phyloP scores from a whole-genome alignment of 1,140 invertebrate species.

The Brachionus rubens region DNA sequence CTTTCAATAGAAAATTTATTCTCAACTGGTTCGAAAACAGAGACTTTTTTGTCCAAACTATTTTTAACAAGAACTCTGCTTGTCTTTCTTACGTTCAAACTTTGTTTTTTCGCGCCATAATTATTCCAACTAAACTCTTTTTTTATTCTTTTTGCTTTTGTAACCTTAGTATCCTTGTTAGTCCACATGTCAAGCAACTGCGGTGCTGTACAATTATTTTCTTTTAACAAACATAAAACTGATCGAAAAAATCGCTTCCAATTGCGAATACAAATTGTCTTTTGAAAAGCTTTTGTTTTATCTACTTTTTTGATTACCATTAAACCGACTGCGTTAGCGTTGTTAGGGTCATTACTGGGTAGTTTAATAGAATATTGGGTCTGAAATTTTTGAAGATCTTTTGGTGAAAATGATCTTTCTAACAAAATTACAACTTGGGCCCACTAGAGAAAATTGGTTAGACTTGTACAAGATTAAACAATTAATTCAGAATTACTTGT shows the following conservation, averaged over 20 bases:
- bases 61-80: too few species aligned
- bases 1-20: neutral
- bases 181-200: constrained; percentile 27
- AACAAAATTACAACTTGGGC: constrained; percentile 94
- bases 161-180: neutral
- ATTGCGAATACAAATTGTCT: constrained; percentile 89
- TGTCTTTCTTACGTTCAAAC: neutral
- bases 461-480: too few species aligned
- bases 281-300: constrained; percentile 88
- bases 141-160: constrained; percentile 30
- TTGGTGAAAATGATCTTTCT: constrained; percentile 82
- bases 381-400: constrained; percentile 81
- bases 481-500: constrained; percentile 78
- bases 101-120: neutral
- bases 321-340: constrained; percentile 70
- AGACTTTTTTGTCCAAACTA: neutral
- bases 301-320: constrained; percentile 96
- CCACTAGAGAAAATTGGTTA: constrained; percentile 66
- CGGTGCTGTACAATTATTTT: neutral
- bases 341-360: constrained; percentile 58
- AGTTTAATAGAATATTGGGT: constrained; percentile 91
- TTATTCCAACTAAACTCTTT: constrained; percentile 1
- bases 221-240: constrained; percentile 13
- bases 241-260: constrained; percentile 70
- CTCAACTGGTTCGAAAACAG: neutral